Evolutionary conservation across 1,140 invertebrate species (phyloP).

Genomic region (Lepidurus packardi): DNA sequence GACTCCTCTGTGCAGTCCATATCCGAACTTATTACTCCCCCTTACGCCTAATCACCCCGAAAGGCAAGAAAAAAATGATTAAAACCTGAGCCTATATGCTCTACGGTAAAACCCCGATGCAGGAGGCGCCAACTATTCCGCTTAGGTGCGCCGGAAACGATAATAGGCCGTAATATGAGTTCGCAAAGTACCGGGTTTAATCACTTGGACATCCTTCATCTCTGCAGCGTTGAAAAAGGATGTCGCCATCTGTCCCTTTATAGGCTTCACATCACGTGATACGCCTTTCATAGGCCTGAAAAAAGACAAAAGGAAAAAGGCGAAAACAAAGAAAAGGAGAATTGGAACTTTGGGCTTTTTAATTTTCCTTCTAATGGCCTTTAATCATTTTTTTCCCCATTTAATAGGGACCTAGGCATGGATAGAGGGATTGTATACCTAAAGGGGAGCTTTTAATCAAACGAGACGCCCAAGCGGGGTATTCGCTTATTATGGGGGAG

Average conservation of each 20-base stretch:
- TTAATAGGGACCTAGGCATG: too few relatives aligned
- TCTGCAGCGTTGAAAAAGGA: background rate
- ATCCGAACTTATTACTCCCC: background rate
- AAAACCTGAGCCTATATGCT: background rate
- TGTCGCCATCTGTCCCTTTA: background rate
- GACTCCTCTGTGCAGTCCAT: background rate
- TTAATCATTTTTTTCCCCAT: too few relatives aligned
- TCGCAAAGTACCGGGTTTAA: background rate
- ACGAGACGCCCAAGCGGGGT: background rate
- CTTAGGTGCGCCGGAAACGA: background rate
- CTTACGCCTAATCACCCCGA: background rate
- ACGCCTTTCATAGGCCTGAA: background rate
- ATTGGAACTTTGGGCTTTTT: background rate
- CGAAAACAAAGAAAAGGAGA: background rate
- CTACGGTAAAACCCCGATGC: background rate
- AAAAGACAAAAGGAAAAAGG: too few relatives aligned
- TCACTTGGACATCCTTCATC: conserved; percentile 4
- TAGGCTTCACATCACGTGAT: background rate
- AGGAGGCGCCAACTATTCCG: background rate
- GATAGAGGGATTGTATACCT: background rate
- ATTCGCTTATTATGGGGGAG: background rate
- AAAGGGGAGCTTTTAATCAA: background rate
- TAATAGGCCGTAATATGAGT: background rate
- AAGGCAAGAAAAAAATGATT: background rate
- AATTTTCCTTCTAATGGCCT: too few relatives aligned